These are phyloP conservation scores for Antechinus stuartii DNA, from an alignment of 2,113 vertebrate genomes.

Conservation along the genomic window DNA sequence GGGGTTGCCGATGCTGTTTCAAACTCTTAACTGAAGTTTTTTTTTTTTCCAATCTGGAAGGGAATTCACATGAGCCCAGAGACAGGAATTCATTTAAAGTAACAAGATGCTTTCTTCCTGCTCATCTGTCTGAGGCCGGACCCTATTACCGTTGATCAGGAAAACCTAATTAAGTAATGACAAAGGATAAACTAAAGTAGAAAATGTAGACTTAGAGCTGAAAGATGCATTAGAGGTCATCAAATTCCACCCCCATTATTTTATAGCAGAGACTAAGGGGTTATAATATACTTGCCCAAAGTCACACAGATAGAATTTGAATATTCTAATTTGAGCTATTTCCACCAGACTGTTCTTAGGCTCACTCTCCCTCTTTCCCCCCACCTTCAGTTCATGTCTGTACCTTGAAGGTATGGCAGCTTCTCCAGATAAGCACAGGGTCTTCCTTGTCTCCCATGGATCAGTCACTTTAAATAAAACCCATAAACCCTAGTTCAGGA, in stretches of 20 bases:
- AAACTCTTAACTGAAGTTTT: background rate
- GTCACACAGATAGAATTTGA: background rate
- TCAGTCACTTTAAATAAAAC: background rate
- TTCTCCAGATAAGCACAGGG: background rate
- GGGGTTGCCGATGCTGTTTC: background rate
- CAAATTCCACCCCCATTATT: background rate
- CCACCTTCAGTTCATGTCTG: background rate
- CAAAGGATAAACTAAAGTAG: background rate
- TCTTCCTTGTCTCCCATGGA: background rate
- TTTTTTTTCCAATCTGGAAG: background rate
- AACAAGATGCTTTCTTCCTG: background rate
- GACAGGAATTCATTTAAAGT: slow-evolving; percentile 2
- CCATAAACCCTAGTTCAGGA: background rate
- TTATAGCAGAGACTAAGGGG: background rate
- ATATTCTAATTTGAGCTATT: background rate
- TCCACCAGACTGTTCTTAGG: background rate
- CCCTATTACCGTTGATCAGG: background rate
- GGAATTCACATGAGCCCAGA: background rate
- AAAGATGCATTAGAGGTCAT: background rate
- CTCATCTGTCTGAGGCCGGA: background rate
- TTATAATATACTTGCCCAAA: background rate
- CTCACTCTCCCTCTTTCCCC: no score
- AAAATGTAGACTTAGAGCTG: background rate
- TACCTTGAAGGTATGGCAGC: background rate
- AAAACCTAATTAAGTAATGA: slow-evolving; percentile 8